A percentile compares a stretch with the other conserved stretches of the same genome.
Conservation (phyloP, 2,888 invertebrate genomes). For the Cyrtodaria siliqua region DNA sequence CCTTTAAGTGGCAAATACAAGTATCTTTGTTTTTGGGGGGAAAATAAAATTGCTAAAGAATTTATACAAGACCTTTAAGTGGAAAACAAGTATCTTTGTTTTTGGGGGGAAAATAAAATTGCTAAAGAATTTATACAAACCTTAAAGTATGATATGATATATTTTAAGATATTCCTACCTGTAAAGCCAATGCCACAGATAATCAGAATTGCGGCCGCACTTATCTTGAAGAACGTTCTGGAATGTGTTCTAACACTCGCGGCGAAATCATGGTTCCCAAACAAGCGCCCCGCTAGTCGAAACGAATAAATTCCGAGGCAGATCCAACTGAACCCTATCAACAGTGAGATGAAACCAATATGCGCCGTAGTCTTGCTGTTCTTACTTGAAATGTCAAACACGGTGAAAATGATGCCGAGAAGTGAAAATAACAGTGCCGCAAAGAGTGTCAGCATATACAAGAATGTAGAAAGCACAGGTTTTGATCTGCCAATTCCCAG, state of each 20-base stretch:
- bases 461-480: slow-evolving; percentile 69
- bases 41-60: no score
- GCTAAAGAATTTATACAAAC: no score
- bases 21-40: no score
- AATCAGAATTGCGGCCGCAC: slow-evolving; percentile 82
- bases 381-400: slow-evolving; percentile 82
- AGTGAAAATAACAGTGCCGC: slow-evolving; percentile 78
- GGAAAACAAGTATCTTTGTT: no score
- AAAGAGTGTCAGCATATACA: slow-evolving; percentile 74
- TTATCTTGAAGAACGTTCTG: slow-evolving; percentile 85
- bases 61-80: no score
- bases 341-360: slow-evolving; percentile 82
- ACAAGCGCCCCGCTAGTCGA: slow-evolving; percentile 84
- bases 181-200: slow-evolving; percentile 76
- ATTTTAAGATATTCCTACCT: slow-evolving; percentile 12
- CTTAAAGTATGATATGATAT: no score
- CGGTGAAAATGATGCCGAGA: slow-evolving; percentile 80
- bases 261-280: slow-evolving; percentile 84
- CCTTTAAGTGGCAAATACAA: no score
- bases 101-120: no score
- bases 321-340: slow-evolving; percentile 85
- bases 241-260: slow-evolving; percentile 86
- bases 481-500: slow-evolving; percentile 77
- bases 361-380: slow-evolving; percentile 82
- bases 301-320: slow-evolving; percentile 86